Percentiles rank a stretch among this genome's conserved stretches.
Conservation (phyloP, 2,113 vertebrate genomes). For the Eurystomus gularis region DNA sequence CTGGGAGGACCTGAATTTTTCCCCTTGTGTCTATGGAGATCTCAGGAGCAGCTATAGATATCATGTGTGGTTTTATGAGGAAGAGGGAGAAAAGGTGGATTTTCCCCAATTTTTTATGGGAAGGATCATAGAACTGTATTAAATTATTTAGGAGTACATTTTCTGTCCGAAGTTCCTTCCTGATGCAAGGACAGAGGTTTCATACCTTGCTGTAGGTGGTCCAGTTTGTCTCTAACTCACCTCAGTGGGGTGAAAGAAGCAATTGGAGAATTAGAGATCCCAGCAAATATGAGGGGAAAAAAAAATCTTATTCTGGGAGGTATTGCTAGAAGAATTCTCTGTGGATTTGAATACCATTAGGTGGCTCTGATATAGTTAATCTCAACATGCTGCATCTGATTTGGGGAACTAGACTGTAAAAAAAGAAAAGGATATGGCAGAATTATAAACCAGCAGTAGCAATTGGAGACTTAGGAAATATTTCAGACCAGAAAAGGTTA, state of each 20-base stretch:
- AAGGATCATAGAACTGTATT: not conserved
- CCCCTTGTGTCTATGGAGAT: too few species aligned
- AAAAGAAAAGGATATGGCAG: not conserved
- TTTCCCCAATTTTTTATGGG: not conserved
- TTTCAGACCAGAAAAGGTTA: not conserved
- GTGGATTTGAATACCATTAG: not conserved
- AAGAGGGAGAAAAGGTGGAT: too few species aligned
- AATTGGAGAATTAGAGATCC: not conserved
- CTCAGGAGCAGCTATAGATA: not conserved
- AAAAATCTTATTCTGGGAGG: not conserved
- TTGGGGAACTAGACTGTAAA: not conserved
- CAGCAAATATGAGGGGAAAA: not conserved
- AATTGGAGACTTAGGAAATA: not conserved
- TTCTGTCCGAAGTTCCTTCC: rapidly evolving
- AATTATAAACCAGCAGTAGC: not conserved
- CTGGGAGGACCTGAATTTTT: not conserved
- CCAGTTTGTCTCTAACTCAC: not conserved
- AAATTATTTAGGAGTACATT: not conserved
- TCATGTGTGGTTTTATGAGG: rapidly evolving
- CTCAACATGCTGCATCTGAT: not conserved
- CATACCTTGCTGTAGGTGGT: not conserved
- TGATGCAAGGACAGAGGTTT: not conserved
- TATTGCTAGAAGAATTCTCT: not conserved
- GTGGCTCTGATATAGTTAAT: not conserved
- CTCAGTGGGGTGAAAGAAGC: not conserved